Conservation (phyloP, 2,113 vertebrate genomes). For the Malaclemys terrapin region DNA sequence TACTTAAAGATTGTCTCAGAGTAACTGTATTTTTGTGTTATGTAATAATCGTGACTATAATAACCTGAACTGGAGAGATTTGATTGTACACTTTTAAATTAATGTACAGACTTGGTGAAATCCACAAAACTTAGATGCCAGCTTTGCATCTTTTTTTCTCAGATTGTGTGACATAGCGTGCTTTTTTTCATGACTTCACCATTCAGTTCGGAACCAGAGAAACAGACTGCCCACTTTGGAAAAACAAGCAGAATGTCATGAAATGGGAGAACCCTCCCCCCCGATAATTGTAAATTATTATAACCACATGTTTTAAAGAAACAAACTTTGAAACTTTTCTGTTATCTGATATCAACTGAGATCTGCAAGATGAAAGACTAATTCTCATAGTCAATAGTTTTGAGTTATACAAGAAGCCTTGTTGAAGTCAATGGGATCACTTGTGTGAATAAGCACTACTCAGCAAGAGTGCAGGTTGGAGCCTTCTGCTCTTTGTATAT, state of each 20-base stretch:
- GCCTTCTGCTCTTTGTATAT: too few relatives aligned
- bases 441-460: too few relatives aligned
- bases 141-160: not conserved
- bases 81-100: not conserved
- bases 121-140: not conserved
- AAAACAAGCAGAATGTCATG: not conserved
- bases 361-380: not conserved
- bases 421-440: too few relatives aligned
- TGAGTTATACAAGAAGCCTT: not conserved
- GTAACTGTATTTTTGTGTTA: not conserved
- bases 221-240: not conserved
- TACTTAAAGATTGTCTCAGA: fast-evolving
- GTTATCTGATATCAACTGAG: not conserved
- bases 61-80: not conserved
- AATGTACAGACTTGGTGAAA: not conserved
- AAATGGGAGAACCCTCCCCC: not conserved
- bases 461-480: too few relatives aligned
- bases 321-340: not conserved
- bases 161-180: fast-evolving
- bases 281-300: not conserved
- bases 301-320: not conserved
- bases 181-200: not conserved
- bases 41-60: not conserved
- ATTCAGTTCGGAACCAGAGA: not conserved
- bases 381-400: not conserved